Evolutionary conservation across 2,888 invertebrate genomes (phyloP), one percentile per base, ranked within the genome.

Genomic region (Callyntrura sp.): DNA sequence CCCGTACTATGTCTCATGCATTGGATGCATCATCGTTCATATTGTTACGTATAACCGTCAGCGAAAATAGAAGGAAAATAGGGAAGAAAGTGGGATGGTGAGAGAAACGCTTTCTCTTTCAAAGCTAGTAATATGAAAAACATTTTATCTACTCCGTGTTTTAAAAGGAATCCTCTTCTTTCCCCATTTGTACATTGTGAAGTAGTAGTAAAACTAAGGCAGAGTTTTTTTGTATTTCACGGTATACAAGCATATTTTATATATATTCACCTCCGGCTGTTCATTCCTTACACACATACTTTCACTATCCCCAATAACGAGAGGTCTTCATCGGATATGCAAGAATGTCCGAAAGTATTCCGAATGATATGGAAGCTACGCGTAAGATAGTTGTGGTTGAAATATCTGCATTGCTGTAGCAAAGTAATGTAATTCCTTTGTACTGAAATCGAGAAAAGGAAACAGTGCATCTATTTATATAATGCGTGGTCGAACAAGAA

Each of bases 271-370:
- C 3, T 62, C 8, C 17, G 0, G 68, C 65, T 20, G 17, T 65
- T 6, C 17, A 23, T 17, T 51, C 20, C 51, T 35, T 65, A 9
- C 45, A 57, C 70, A 45, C 45, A 57, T 76, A 76, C 11, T 60
- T 28, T 20, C 60, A 55, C 28, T 55, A 84, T 73, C 8, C 14
- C 48, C 25, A 51, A 12, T 48, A 20, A 57, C 57, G 70, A 81
- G 81, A 83, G 82, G 73, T 82, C 82, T 83, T 51, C 17, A 0
- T 70, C 88, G 82, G 88, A 88, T 88, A 70, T 83, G 45, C 70
- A 76, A 73, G 88, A 82, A 82, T 76, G 76, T 48, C 88, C 88
- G 88, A 88, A 82, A 51, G 60, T 45, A 70, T 60, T 88, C 84
- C 88, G 88, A 84, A 76, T n/a, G n/a, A n/a, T n/a, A n/a, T n/a